Base-by-base conservation (phyloP, 1,140 invertebrate species). In the Diachasmimorpha longicaudata region DNA sequence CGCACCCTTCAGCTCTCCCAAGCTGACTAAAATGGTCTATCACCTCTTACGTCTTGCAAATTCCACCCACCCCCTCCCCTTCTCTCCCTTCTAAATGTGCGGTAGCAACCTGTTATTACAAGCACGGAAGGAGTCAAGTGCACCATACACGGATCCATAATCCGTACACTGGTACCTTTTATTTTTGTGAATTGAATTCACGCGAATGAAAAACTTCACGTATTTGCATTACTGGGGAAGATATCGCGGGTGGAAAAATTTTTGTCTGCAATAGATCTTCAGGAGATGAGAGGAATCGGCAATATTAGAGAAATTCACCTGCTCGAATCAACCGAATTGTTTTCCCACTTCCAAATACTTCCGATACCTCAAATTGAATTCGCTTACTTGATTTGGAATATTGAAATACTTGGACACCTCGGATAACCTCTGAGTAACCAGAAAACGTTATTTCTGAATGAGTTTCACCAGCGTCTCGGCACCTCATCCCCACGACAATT, bases 31-130 rank as follows among this genome's bases (percentile, higher is more conserved):
- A 70, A 42, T 31, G 21, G 69, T 44, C 69, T 70, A 46, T 44
- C 21, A 70, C 69, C 69, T 70, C 69, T 46, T 48, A 46, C 39
- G 55, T 55, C 72, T 66, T n/a, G 55, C 48, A 48, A 46, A 73
- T 67, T 55, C 63, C 42, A n/a, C 8, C 37, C n/a, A n/a, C n/a
- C n/a, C n/a, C n/a, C n/a, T n/a, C n/a, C n/a, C n/a, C n/a, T n/a
- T n/a, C n/a, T n/a, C n/a, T n/a, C 31, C 48, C 19, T 73, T 31
- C 66, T 48, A 67, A 70, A 66, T 71, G 69, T 46, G 70, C 63
- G 71, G 73, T 23, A 21, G 69, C 71, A 74, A 77, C 76, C 76
- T 58, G 46, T 70, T 31, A 77, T 77, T 77, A 77, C 63, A 37
- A 44, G 67, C 76, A 77, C 76, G 76, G 52, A 77, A 63, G 4